phyloP scores from a whole-genome alignment of 2,113 vertebrate genomes.

The human (Homo sapiens) region GRCh38 chr21:40794501-40795000 shows the following conservation, averaged over 20 bases:
- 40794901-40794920: background rate
- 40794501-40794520: background rate
- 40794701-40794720: no score
- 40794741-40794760: background rate
- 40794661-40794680: rapidly evolving
- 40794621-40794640: rapidly evolving
- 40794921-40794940: background rate
- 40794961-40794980: rapidly evolving
- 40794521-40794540: background rate
- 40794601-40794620: background rate
- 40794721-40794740: background rate
- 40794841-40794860: background rate
- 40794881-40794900: background rate
- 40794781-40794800: background rate
- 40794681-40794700: background rate
- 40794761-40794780: background rate
- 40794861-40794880: background rate
- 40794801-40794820: background rate
- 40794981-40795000: no score
- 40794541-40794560: background rate
- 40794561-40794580: background rate
- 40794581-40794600: background rate
- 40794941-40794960: background rate
- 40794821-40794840: no score
- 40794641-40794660: rapidly evolving